These are phyloP conservation scores for Bombus turneri DNA, from an alignment of 1,140 invertebrate genomes.

Conservation along the genomic window DNA sequence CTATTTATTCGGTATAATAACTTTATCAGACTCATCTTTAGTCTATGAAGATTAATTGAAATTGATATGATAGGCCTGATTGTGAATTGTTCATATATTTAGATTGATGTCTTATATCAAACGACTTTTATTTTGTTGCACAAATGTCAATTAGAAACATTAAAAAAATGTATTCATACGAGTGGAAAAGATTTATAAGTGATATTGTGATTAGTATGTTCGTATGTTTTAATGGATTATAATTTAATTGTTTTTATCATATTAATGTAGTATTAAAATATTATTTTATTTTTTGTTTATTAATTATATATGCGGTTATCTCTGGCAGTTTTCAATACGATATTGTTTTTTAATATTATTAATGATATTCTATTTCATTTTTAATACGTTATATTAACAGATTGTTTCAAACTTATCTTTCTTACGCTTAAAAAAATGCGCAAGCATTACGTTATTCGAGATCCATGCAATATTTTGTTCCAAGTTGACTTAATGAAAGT, in stretches of 20 bases:
- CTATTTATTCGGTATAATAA: slow-evolving; percentile 30
- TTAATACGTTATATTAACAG: slow-evolving; percentile 20
- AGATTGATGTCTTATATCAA: slow-evolving; percentile 5
- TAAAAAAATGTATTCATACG: background rate
- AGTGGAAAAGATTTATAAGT: background rate
- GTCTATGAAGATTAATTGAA: slow-evolving; percentile 17
- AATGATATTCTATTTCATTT: slow-evolving; percentile 19
- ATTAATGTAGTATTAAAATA: slow-evolving; percentile 46
- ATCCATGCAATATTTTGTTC: slow-evolving; percentile 44
- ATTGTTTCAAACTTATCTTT: background rate
- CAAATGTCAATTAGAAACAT: background rate
- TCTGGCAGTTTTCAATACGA: slow-evolving; percentile 34
- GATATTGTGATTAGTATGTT: background rate
- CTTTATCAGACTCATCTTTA: slow-evolving; percentile 34
- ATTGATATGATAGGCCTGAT: slow-evolving; percentile 57
- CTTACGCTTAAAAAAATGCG: slow-evolving; percentile 33
- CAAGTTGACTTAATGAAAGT: slow-evolving; percentile 50
- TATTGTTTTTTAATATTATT: background rate
- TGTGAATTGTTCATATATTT: slow-evolving; percentile 31
- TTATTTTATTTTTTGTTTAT: slow-evolving; percentile 18
- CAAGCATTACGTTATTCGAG: slow-evolving; percentile 29
- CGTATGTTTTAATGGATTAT: background rate
- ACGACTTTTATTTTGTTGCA: slow-evolving; percentile 5
- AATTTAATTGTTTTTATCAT: slow-evolving; percentile 5
- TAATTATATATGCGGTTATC: background rate